Base-by-base conservation (phyloP, 2,113 vertebrate species). In the Lagopus leucura region DNA sequence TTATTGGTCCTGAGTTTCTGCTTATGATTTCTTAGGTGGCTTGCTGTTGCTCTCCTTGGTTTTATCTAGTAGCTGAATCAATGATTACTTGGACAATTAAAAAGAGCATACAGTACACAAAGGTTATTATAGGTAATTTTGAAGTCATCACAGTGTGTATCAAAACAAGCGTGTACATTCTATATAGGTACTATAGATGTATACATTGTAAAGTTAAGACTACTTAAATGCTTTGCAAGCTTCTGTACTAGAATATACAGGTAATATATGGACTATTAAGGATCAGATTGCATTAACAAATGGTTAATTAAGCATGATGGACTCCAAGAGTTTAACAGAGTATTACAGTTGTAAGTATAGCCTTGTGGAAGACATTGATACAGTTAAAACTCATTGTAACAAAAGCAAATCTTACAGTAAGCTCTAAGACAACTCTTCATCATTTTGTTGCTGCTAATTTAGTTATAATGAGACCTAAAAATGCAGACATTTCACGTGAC, bases 381-480 rank as follows among this genome's bases (percentile, higher is more conserved):
- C 13, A 79, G 50, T 87, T 80, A 84, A 27, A 66, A 28, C 25
- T 55, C 45, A 47, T 70, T 88, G 30, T 42, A 82, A 72, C 79
- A 81, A 72, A 63, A n/a, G 50, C 13, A 7, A 17, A 52, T 54
- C 84, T 80, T 84, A 72, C 42, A 64, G n/a, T 25, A 78, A 52
- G 28, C 21, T 28, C 38, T 86, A 32, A 61, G 88, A 32, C 48
- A 92, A 81, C n/a, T 58, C 52, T 70, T 47, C 38, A 42, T 52
- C 28, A 15, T 79, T 88, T 88, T 71, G 34, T 74, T 86, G 48
- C 43, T 57, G 52, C 78, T 84, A 19, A 63, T 90, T 87, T 87
- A 83, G 50, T 79, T 83, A 48, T 40, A 66, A 67, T 38, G 55
- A 86, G 42, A 74, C 34, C 47, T 88, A 78, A 93, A 88, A 94